Conservation (phyloP, 2,888 invertebrate species). For the Clanis bilineata region DNA sequence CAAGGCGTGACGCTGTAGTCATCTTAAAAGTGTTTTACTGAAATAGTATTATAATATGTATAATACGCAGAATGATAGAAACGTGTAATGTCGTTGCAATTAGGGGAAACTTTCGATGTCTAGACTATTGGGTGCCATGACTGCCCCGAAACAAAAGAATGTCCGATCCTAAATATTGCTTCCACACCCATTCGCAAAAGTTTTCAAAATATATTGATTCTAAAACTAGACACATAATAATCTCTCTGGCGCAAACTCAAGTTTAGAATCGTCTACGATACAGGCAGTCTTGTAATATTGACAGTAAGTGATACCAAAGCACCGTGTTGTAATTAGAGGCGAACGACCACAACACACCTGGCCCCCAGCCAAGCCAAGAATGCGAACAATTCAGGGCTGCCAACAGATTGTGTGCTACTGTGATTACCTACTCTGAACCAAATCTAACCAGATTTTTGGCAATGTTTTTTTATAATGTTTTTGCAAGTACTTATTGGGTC, state of each 20-base stretch:
- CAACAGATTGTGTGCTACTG: background rate
- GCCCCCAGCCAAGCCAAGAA: background rate
- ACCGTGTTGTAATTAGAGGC: conserved; percentile 6
- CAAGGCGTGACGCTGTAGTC: no score
- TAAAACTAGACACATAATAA: background rate
- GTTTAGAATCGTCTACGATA: background rate
- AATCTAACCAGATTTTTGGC: background rate
- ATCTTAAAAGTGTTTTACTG: no score
- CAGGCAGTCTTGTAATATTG: background rate
- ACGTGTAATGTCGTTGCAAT: no score
- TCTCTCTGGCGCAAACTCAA: background rate
- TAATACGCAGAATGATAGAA: no score
- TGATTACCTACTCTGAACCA: background rate
- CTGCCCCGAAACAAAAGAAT: no score
- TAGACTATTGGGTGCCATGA: no score
- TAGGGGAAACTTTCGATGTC: no score
- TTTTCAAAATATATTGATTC: no score
- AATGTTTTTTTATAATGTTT: background rate
- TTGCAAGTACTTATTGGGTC: no score
- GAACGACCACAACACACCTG: conserved; percentile 1
- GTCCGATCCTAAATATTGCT: no score
- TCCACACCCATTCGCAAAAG: no score
- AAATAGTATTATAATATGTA: no score
- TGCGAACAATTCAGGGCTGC: background rate
- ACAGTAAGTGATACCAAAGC: conserved; percentile 8